Percentiles rank a stretch among this genome's conserved stretches.
These are phyloP conservation scores for Pseudomyrmex dendroicus DNA, from an alignment of 1,140 invertebrate species.

Conservation along the genomic window DNA sequence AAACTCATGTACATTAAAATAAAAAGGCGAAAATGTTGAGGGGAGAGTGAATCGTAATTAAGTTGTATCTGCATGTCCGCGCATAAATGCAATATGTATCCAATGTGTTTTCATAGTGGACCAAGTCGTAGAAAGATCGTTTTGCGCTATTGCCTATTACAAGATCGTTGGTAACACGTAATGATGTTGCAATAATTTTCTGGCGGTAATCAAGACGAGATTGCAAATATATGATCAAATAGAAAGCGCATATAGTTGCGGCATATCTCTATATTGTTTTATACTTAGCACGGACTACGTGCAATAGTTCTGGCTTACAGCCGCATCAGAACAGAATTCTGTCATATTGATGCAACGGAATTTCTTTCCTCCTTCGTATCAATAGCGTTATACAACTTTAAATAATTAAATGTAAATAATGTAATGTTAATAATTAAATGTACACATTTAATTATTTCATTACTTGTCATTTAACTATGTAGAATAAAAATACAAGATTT, in stretches of 20 bases:
- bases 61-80: slow-evolving; percentile 6
- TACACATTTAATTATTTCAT: too few species aligned
- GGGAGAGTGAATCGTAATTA: neutral
- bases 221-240: slow-evolving; percentile 63
- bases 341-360: neutral
- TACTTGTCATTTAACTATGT: too few species aligned
- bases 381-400: neutral
- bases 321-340: neutral
- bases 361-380: neutral
- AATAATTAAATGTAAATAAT: too few species aligned
- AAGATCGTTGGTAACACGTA: slow-evolving; percentile 59
- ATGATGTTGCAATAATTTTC: slow-evolving; percentile 70
- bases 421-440: too few species aligned
- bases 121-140: slow-evolving; percentile 22
- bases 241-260: slow-evolving; percentile 68
- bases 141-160: slow-evolving; percentile 66
- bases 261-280: slow-evolving; percentile 59
- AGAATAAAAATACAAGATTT: too few species aligned
- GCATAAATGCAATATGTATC: neutral
- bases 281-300: slow-evolving; percentile 9
- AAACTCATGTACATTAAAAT: neutral
- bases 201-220: slow-evolving; percentile 66
- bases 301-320: neutral
- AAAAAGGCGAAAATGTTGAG: neutral
- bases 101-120: neutral